These are phyloP conservation scores for Elephantulus edwardii DNA, from an alignment of 2,113 vertebrate species.

Conservation along the genomic window DNA sequence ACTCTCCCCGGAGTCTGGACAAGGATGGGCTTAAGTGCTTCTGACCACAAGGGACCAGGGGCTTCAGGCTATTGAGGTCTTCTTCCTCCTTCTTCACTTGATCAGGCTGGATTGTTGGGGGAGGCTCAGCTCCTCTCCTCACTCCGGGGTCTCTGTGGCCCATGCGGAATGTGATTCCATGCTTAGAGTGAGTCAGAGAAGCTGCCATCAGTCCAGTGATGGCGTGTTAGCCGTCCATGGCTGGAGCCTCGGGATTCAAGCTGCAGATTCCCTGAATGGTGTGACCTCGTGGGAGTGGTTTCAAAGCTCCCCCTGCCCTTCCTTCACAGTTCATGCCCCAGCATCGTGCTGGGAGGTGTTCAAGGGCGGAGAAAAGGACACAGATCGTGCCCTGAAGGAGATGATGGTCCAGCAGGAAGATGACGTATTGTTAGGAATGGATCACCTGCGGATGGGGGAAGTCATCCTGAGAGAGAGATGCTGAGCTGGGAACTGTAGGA, in stretches of 20 bases:
- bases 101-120: no score
- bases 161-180: fast-evolving
- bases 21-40: background rate
- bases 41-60: background rate
- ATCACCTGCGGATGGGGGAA: fast-evolving
- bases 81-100: background rate
- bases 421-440: fast-evolving
- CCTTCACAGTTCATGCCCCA: fast-evolving
- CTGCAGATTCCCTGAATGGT: background rate
- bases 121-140: background rate
- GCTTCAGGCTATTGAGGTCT: fast-evolving
- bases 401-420: fast-evolving
- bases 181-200: background rate
- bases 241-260: background rate
- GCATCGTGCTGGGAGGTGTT: background rate
- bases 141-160: background rate
- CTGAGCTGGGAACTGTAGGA: fast-evolving
- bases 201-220: background rate
- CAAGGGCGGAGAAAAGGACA: background rate
- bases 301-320: background rate
- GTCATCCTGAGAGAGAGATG: background rate
- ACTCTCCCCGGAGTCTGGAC: background rate
- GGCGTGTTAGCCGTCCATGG: background rate
- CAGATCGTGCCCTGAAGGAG: background rate
- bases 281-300: background rate